A percentile compares a stretch with the other conserved stretches of the same genome.
These are phyloP conservation scores for Tolmerus cingulatus DNA, from an alignment of 2,888 invertebrate genomes.

Conservation along the genomic window DNA sequence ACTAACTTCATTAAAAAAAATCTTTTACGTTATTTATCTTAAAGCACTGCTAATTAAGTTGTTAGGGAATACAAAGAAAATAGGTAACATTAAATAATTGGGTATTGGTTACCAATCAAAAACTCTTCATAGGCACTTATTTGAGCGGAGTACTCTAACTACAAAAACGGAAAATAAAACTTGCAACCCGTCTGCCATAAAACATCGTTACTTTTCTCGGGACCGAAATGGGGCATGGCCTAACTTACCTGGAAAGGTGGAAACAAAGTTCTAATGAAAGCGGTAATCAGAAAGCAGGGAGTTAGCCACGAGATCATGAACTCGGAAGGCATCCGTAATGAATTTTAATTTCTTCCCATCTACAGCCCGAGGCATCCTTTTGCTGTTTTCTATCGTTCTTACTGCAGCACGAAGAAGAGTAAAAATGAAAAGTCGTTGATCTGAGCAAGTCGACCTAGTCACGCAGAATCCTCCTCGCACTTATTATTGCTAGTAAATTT, in stretches of 20 bases:
- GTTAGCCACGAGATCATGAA: neutral
- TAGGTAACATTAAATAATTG: neutral
- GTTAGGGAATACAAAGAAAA: no score
- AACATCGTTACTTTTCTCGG: neutral
- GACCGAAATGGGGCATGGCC: neutral
- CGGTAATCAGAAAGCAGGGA: neutral
- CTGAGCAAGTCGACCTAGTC: neutral
- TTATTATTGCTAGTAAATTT: neutral
- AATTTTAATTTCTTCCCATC: conserved; percentile 1
- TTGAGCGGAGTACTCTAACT: neutral
- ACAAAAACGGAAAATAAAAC: neutral
- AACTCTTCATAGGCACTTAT: neutral
- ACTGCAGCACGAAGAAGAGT: neutral
- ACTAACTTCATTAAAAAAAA: no score
- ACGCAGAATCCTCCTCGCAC: neutral
- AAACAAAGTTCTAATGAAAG: neutral
- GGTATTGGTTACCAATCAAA: neutral
- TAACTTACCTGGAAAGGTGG: neutral
- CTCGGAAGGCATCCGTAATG: neutral
- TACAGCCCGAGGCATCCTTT: neutral
- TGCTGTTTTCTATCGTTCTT: neutral
- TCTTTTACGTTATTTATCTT: no score
- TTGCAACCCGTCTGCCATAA: neutral
- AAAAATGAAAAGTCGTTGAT: neutral
- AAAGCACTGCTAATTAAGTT: no score